A percentile compares a stretch with the other conserved stretches of the same genome.
These are phyloP conservation scores for Toxostoma redivivum DNA, from an alignment of 2,113 vertebrate species.

Conservation along the genomic window DNA sequence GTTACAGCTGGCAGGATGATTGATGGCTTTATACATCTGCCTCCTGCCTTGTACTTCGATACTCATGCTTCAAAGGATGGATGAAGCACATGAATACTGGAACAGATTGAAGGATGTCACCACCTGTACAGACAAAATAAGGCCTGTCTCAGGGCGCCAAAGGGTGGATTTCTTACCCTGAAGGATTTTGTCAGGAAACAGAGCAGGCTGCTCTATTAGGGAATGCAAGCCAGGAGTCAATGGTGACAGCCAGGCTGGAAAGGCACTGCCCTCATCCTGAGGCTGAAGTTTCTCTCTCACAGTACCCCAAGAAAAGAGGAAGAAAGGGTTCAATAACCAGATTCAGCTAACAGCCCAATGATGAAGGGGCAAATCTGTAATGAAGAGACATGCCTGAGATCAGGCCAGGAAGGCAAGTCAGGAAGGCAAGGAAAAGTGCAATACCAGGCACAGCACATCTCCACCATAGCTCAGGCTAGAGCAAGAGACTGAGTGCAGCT, in stretches of 20 bases:
- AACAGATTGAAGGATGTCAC: neutral
- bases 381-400: neutral
- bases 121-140: neutral
- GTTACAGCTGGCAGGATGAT: neutral
- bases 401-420: neutral
- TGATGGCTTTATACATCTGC: neutral
- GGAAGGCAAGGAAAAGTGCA: neutral
- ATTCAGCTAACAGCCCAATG: neutral
- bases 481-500: neutral
- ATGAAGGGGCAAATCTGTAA: neutral
- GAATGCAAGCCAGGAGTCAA: neutral
- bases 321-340: neutral
- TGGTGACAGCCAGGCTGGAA: neutral
- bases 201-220: neutral
- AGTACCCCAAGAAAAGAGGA: neutral
- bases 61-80: neutral
- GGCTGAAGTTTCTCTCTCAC: neutral
- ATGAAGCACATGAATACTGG: neutral
- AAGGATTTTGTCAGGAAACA: neutral
- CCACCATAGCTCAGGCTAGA: neutral
- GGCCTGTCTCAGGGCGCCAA: neutral
- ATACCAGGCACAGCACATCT: fast-evolving
- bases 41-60: neutral
- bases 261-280: neutral
- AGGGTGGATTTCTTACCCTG: neutral